A percentile compares a stretch with the other conserved stretches of the same genome.
These are phyloP conservation scores for Drosophila persimilis DNA, from an alignment of 1,140 invertebrate species.

Conservation along the genomic window DNA sequence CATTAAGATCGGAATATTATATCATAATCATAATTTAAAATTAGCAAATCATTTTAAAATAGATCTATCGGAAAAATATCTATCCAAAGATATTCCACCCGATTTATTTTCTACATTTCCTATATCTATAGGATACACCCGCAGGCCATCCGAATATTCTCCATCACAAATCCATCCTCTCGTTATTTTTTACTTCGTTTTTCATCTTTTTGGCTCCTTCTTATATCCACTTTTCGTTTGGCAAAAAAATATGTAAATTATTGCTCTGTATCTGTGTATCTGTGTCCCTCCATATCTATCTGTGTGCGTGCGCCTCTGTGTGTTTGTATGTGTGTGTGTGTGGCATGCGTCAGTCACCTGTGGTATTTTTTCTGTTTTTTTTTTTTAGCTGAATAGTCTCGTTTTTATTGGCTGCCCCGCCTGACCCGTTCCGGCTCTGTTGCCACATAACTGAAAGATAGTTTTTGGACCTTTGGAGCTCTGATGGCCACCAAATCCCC, in stretches of 20 bases:
- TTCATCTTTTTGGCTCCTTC: slow-evolving; percentile 18
- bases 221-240: slow-evolving; percentile 50
- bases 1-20: too few relatives aligned
- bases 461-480: slow-evolving; percentile 41
- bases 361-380: slow-evolving; percentile 60
- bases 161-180: too few relatives aligned
- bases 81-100: too few relatives aligned
- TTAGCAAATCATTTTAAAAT: too few relatives aligned
- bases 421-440: slow-evolving; percentile 4
- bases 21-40: too few relatives aligned
- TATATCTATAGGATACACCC: not conserved
- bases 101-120: too few relatives aligned
- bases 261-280: slow-evolving; percentile 24
- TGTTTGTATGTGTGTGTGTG: slow-evolving; percentile 48
- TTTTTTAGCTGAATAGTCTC: slow-evolving; percentile 44
- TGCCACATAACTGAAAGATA: slow-evolving; percentile 35
- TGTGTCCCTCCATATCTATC: slow-evolving; percentile 1
- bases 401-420: slow-evolving; percentile 63
- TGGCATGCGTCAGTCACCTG: slow-evolving; percentile 76
- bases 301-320: slow-evolving; percentile 12
- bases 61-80: too few relatives aligned
- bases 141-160: not conserved
- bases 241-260: slow-evolving; percentile 77
- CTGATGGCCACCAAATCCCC: slow-evolving; percentile 33
- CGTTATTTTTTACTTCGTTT: too few relatives aligned